Conservation (phyloP, 1,140 invertebrate species). For the Trichonephila clavata region DNA sequence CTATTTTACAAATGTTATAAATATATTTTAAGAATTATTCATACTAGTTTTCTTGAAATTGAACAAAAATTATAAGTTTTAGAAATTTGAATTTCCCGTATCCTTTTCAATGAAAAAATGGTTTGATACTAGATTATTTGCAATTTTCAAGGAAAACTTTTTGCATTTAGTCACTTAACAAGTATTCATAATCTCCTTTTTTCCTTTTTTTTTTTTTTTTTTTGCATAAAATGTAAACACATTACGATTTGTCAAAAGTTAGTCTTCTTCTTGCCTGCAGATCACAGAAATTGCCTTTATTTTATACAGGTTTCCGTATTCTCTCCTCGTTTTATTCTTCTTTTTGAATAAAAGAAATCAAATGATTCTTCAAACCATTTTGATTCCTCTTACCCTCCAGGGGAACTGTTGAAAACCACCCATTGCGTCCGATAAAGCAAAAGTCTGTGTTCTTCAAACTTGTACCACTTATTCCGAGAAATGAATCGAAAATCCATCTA, state of each 20-base stretch:
- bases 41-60: too few species aligned
- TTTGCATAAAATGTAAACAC: not conserved
- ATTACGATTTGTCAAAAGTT: not conserved
- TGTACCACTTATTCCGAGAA: slow-evolving; percentile 11
- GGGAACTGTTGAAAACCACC: not conserved
- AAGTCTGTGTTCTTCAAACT: not conserved
- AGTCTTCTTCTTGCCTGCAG: not conserved
- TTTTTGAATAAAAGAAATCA: not conserved
- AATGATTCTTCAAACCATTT: not conserved
- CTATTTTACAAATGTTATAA: too few species aligned
- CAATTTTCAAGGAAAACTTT: too few species aligned
- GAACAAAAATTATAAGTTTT: too few species aligned
- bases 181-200: too few species aligned
- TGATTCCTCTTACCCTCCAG: not conserved
- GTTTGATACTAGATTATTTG: too few species aligned
- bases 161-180: too few species aligned
- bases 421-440: not conserved
- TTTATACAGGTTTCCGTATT: not conserved
- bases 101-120: too few species aligned
- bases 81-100: too few species aligned
- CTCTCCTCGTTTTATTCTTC: not conserved
- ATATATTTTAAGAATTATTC: too few species aligned
- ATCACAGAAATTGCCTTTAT: not conserved
- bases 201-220: too few species aligned
- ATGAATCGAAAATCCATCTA: not conserved